Evolutionary conservation across 2,888 invertebrate species (phyloP).

Genomic region (Chalcosyrphus nemorum): DNA sequence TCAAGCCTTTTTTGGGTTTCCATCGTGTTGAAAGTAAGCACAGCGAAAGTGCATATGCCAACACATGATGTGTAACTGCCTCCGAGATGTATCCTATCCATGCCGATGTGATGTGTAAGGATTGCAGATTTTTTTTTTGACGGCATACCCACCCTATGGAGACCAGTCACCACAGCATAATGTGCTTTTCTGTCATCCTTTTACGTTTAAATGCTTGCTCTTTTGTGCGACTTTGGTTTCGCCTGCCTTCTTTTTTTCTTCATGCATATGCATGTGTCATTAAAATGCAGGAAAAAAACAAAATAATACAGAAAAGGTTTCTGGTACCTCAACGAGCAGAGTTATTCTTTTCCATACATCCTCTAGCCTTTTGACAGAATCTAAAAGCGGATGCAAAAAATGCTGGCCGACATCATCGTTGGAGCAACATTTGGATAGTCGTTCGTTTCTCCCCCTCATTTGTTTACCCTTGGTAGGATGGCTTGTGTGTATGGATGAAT

Average conservation of each 20-base stretch:
- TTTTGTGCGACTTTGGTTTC: constrained; percentile 11
- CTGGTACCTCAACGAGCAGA: neutral
- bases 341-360: neutral
- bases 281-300: neutral
- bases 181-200: constrained; percentile 16
- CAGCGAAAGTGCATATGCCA: neutral
- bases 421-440: too few relatives aligned
- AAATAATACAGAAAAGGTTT: neutral
- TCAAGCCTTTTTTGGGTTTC: neutral
- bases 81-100: neutral
- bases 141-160: neutral
- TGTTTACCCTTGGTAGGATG: too few relatives aligned
- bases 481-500: too few relatives aligned
- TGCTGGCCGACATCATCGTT: neutral
- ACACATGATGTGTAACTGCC: neutral
- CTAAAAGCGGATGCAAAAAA: neutral
- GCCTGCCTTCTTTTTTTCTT: neutral
- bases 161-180: neutral
- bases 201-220: constrained; percentile 15
- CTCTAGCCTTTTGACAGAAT: too few relatives aligned
- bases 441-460: too few relatives aligned
- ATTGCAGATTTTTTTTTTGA: neutral
- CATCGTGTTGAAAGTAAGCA: neutral
- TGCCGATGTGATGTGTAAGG: neutral
- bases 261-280: constrained; percentile 17